Evolutionary conservation across 2,888 invertebrate species (phyloP), one percentile per base, ranked within the genome.

Genomic region (Meiosimyza decipiens): DNA sequence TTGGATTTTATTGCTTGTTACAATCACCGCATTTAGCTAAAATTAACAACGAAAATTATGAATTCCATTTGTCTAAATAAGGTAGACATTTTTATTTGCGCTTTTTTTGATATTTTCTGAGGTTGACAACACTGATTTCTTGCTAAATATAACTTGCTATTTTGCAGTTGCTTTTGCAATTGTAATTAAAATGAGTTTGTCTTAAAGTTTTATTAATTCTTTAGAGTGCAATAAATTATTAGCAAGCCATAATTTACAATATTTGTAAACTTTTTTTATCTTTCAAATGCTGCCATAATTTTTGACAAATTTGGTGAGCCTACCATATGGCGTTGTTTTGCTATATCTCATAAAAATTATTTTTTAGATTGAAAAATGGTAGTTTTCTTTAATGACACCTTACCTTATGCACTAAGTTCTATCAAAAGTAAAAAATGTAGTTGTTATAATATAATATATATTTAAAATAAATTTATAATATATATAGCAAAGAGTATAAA

Each of bases 1-100:
- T 81, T 80, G 81, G 80, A 84, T 84, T 84, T 83, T 82, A 82
- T 84, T 81, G 83, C 81, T 83, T 82, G 82, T 83, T 83, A 81
- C 73, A 74, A 72, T 54, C 63, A 18, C 70, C 63, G 22, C 15
- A 63, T 70, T 63, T 63, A 70, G 70, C 40, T 51, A 51, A 62
- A 33, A 15, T 40, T 15, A 50, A 68, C 22, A 69, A 69, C 15
- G 22, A 64, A 28, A 62, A 54, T 70, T 62, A 70, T 70, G 62
- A 70, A 70, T 70, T 70, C 63, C 62, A 51, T 52, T 69, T 69
- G 52, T 11, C 63, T 52, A 70, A 70, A 70, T 49, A 70, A 62
- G 52, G 63, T 4, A 9, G 40, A 40, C 22, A 2, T 22, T 40
- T 40, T 40, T 40, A 9, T 40, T 6, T 54, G 50, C 9, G 18